phyloP scores from a whole-genome alignment of 2,888 invertebrate species.

The Philhelius pedissequus region DNA sequence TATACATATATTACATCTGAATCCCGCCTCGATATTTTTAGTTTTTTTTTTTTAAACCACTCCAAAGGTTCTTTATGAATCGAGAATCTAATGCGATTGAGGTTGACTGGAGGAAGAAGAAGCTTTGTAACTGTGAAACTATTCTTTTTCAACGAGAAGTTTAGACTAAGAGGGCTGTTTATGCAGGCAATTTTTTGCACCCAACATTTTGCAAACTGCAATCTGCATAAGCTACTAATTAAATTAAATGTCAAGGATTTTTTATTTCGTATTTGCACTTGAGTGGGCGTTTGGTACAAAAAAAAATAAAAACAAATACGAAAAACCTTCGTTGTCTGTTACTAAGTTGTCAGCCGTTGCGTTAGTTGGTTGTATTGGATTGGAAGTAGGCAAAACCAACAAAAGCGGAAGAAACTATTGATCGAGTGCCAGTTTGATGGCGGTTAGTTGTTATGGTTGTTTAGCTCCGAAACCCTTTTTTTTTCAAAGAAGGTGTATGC shows the following conservation, averaged over 20 bases:
- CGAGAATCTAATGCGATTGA: conserved; percentile 40
- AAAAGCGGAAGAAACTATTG: conserved; percentile 54
- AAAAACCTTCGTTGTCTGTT: not conserved
- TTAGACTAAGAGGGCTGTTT: conserved; percentile 33
- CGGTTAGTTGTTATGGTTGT: not conserved
- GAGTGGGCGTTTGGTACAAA: conserved; percentile 6
- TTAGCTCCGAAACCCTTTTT: conserved; percentile 21
- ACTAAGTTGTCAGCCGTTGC: conserved; percentile 11
- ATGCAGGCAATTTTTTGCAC: not conserved
- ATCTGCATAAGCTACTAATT: conserved; percentile 66
- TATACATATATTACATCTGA: too few relatives aligned
- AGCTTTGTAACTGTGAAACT: conserved; percentile 43
- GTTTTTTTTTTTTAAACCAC: not conserved
- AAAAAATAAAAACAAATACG: not conserved
- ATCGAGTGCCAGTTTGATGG: conserved; percentile 8
- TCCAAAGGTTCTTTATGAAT: not conserved
- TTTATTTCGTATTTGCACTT: not conserved
- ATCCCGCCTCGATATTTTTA: not conserved
- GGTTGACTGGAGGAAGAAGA: conserved; percentile 22
- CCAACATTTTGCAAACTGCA: conserved; percentile 37
- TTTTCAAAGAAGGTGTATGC: not conserved
- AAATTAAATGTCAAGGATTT: conserved; percentile 71
- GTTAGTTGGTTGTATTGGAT: too few relatives aligned
- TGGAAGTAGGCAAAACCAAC: not conserved
- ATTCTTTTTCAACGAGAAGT: not conserved